Base-by-base conservation (phyloP, 2,113 vertebrate species). In the Oreochromis aureus region DNA sequence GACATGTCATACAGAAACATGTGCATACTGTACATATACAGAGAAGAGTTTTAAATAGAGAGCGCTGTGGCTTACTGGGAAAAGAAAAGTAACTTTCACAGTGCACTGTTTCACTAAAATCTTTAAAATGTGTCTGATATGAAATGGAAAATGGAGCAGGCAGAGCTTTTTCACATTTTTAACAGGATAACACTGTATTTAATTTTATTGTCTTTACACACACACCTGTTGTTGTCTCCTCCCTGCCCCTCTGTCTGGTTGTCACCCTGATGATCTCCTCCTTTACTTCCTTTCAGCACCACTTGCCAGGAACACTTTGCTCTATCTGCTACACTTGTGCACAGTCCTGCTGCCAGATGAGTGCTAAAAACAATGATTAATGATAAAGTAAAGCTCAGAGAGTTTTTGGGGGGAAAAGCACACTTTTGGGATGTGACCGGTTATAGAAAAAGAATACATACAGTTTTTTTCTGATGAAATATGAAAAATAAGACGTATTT, bases 261-360 rank as follows among this genome's bases (percentile, higher is more conserved):
- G 22, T 73, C 22, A 46, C 22, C 5, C 15, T 48, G 39, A 46
- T 46, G 39, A 27, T 27, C 69, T 46, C 41, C 22, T 27, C 2
- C 22, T 73, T 73, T 73, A 6, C 41, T 73, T 73, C 69, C 41
- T 46, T 46, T 73, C 5, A 1, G 69, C 22, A 15, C 22, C 7
- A 10, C 39, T 71, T 71, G n/a, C 39, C 66, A 71, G 39, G 36
- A 46, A 27, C 69, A 46, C 69, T 73, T 46, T 27, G 22, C 41
- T 73, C 69, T 46, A 10, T 73, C 39, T 73, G 41, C 15, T 73
- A 46, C 69, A 73, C 66, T 73, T 73, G 66, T 73, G 22, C 39
- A 46, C 69, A 73, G 22, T 73, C 39, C 22, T 27, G 13, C 69
- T 73, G 69, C 69, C 69, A 73, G 39, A 73, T 27, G 13, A 73